These are phyloP conservation scores for Bovichtus variegatus DNA, from an alignment of 2,797 vertebrate genomes.

Conservation along the genomic window DNA sequence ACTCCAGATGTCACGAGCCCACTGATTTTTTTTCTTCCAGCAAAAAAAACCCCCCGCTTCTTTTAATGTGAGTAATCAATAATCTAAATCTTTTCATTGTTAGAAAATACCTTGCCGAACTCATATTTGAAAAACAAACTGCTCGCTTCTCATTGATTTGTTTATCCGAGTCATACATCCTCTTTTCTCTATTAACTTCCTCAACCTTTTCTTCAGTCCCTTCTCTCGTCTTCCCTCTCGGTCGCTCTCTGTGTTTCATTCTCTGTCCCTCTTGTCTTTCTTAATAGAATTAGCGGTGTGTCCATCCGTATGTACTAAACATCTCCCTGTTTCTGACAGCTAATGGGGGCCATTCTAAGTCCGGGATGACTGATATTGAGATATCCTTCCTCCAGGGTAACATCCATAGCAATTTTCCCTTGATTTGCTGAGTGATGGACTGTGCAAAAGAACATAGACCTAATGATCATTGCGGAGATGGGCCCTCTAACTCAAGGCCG, in stretches of 20 bases:
- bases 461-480: constrained; percentile 78
- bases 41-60: neutral
- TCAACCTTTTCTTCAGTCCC: neutral
- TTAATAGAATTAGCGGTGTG: constrained; percentile 64
- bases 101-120: neutral
- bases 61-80: neutral
- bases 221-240: neutral
- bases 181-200: neutral
- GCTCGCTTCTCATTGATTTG: neutral
- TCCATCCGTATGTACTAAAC: constrained; percentile 63
- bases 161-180: constrained; percentile 7
- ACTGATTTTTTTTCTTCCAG: neutral
- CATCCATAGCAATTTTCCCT: constrained; percentile 77
- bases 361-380: constrained; percentile 69
- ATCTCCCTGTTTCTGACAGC: constrained; percentile 66
- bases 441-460: constrained; percentile 70
- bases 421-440: constrained; percentile 79
- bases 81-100: neutral
- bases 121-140: constrained; percentile 4
- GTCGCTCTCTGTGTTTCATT: constrained; percentile 19
- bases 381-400: constrained; percentile 77
- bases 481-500: constrained; percentile 71
- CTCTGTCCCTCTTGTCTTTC: constrained; percentile 54
- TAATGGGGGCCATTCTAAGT: constrained; percentile 72
- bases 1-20: neutral